These are phyloP conservation scores for Crocidura indochinensis DNA, from an alignment of 2,797 vertebrate species.

Conservation along the genomic window DNA sequence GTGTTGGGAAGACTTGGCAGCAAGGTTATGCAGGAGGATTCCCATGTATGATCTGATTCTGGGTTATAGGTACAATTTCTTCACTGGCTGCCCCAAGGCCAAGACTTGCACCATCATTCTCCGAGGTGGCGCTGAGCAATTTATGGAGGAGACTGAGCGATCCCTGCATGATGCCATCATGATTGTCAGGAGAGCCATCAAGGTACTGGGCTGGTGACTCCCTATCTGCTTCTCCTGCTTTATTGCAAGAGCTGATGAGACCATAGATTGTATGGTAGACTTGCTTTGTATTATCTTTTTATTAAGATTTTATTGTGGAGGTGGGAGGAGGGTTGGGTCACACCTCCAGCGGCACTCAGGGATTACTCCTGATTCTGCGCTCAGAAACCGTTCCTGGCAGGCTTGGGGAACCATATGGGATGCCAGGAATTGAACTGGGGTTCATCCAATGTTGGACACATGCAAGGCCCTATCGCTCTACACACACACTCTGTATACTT, in stretches of 20 bases:
- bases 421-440: no score
- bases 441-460: no score
- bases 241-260: background rate
- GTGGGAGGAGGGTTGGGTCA: no score
- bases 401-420: no score
- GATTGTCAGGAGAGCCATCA: conserved; percentile 98
- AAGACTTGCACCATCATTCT: conserved; percentile 98
- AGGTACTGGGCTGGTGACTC: conserved; percentile 89
- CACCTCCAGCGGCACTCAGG: no score
- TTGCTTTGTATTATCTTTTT: background rate
- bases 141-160: conserved; percentile 98
- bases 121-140: conserved; percentile 97
- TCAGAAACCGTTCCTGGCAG: no score
- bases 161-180: conserved; percentile 99
- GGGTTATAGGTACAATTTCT: conserved; percentile 95
- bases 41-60: conserved; percentile 7
- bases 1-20: background rate
- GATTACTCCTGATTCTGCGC: no score
- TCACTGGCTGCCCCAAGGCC: conserved; percentile 97
- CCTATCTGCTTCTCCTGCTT: background rate
- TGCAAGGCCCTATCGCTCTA: no score
- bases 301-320: no score
- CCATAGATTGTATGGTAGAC: conserved; percentile 17
- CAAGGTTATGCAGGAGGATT: background rate
- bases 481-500: background rate